Percentiles rank a stretch among this genome's conserved stretches.
phyloP scores from a whole-genome alignment of 1,140 invertebrate species.

The Lordiphosa mommai region DNA sequence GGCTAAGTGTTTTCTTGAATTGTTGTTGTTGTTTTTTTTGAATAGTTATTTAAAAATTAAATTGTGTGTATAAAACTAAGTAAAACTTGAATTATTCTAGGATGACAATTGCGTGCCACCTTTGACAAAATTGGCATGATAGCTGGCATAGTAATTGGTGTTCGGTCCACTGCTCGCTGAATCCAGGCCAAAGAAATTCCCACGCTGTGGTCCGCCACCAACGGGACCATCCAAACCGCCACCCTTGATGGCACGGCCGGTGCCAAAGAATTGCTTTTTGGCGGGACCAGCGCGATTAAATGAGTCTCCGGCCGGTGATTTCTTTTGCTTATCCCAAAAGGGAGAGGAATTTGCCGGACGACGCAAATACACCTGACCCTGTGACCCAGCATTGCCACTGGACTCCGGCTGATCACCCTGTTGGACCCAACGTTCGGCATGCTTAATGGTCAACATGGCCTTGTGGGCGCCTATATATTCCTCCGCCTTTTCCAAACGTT shows the following conservation, averaged over 20 bases:
- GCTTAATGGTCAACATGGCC: slow-evolving; percentile 63
- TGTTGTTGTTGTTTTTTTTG: too few relatives aligned
- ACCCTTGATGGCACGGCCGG: slow-evolving; percentile 59
- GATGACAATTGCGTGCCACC: slow-evolving; percentile 38
- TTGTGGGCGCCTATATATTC: slow-evolving; percentile 67
- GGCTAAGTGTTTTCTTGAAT: too few relatives aligned
- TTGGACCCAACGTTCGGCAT: slow-evolving; percentile 65
- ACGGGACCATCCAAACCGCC: slow-evolving; percentile 5
- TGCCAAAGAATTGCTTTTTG: slow-evolving; percentile 33
- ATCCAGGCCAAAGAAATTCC: slow-evolving; percentile 16
- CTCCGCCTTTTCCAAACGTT: slow-evolving; percentile 51
- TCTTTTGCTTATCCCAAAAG: slow-evolving; percentile 27
- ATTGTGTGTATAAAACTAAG: slow-evolving; percentile 7
- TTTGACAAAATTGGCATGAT: slow-evolving; percentile 45
- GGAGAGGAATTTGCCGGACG: slow-evolving; percentile 12
- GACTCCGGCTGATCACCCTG: slow-evolving; percentile 23
- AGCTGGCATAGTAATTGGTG: slow-evolving; percentile 35
- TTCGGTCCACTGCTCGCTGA: not conserved
- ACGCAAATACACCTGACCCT: slow-evolving; percentile 47
- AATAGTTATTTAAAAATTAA: too few relatives aligned
- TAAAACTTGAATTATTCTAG: slow-evolving; percentile 34
- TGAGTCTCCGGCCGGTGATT: slow-evolving; percentile 8
- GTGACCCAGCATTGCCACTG: not conserved
- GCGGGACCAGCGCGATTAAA: slow-evolving; percentile 6
- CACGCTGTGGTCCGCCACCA: not conserved